phyloP scores from a whole-genome alignment of 2,113 vertebrate species.

The Microcebus griseorufus region DNA sequence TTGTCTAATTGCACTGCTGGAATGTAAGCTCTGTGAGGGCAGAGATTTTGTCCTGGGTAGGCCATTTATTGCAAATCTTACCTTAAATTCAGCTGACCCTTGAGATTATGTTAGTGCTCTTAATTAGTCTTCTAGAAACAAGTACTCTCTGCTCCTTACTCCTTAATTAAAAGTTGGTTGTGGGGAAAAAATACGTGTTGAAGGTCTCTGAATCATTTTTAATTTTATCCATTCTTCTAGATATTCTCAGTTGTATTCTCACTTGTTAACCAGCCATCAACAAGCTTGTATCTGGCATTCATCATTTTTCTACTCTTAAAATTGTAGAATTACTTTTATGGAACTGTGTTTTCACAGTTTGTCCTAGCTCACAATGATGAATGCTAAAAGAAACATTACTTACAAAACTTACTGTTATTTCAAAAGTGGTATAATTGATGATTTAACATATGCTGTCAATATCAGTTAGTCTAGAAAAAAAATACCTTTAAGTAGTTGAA shows the following conservation, averaged over 20 bases:
- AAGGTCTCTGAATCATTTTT: background rate
- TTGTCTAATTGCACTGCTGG: background rate
- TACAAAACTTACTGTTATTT: background rate
- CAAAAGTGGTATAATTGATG: background rate
- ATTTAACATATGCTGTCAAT: background rate
- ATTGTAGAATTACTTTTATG: background rate
- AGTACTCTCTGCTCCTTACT: background rate
- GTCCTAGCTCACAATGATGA: background rate
- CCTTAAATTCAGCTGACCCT: background rate
- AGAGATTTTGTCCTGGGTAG: background rate
- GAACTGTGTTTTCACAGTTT: background rate
- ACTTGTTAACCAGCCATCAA: background rate
- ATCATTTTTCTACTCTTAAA: background rate
- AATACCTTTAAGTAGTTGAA: background rate
- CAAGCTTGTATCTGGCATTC: background rate
- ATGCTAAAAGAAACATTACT: background rate
- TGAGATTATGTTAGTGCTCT: background rate
- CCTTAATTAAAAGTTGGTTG: background rate
- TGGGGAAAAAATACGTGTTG: background rate
- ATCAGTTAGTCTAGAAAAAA: background rate
- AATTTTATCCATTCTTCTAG: background rate
- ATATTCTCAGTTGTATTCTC: background rate
- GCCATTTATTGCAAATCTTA: background rate
- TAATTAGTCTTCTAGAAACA: background rate
- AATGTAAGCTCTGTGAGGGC: background rate